Evolutionary conservation across 1,140 invertebrate species (phyloP).

Genomic region (Lordiphosa collinella): DNA sequence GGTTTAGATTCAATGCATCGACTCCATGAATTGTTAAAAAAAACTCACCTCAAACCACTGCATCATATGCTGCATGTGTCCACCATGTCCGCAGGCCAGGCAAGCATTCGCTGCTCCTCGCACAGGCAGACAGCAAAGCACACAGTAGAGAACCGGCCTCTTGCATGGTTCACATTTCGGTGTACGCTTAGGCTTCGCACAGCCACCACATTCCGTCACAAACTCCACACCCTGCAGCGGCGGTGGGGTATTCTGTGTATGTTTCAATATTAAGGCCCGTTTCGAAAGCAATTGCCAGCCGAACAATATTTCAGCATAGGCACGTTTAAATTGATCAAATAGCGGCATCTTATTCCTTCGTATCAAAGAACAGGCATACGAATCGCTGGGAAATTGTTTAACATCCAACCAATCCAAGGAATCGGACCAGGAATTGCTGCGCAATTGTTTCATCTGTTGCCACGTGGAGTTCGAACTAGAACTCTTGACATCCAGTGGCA

Average conservation of each 20-base stretch:
- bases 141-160: constrained; percentile 86
- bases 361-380: constrained; percentile 58
- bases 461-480: constrained; percentile 29
- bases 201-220: constrained; percentile 87
- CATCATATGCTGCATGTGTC: constrained; percentile 90
- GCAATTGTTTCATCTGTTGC: constrained; percentile 83
- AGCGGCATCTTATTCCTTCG: constrained; percentile 82
- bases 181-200: constrained; percentile 82
- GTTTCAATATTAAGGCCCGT: constrained; percentile 90
- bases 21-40: no score
- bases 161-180: constrained; percentile 86
- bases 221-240: constrained; percentile 88
- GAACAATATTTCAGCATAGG: constrained; percentile 94
- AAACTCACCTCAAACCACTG: constrained; percentile 89
- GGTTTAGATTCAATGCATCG: no score
- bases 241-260: constrained; percentile 82
- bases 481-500: constrained; percentile 84
- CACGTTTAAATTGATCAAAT: constrained; percentile 92
- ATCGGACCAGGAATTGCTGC: constrained; percentile 95
- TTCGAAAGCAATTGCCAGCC: constrained; percentile 90
- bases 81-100: constrained; percentile 93
- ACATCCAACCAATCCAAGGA: constrained; percentile 83
- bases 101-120: constrained; percentile 91
- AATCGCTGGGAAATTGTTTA: constrained; percentile 48
- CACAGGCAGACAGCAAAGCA: constrained; percentile 92